A percentile compares a stretch with the other conserved stretches of the same genome.
phyloP scores from a whole-genome alignment of 1,140 invertebrate genomes.

The Halesus radiatus region DNA sequence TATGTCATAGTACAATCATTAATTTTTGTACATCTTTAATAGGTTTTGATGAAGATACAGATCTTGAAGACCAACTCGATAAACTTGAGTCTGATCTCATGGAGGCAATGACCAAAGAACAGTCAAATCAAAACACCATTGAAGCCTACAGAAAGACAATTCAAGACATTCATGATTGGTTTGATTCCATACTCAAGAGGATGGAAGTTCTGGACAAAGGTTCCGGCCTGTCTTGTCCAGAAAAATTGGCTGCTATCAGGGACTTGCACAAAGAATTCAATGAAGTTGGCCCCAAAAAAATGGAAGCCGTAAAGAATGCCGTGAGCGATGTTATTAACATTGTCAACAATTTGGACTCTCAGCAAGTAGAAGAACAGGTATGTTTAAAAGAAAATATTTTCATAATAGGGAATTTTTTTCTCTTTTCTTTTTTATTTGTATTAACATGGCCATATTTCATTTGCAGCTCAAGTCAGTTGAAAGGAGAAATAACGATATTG shows the following conservation, averaged over 20 bases:
- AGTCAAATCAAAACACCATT: conserved; percentile 81
- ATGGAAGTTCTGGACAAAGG: conserved; percentile 87
- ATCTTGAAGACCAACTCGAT: conserved; percentile 81
- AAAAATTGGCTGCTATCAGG: conserved; percentile 81
- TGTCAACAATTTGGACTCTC: conserved; percentile 88
- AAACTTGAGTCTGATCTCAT: conserved; percentile 78
- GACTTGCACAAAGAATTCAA: conserved; percentile 81
- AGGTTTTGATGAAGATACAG: conserved; percentile 75
- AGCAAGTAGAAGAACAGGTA: conserved; percentile 90
- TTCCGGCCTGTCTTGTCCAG: conserved; percentile 83
- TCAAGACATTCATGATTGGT: conserved; percentile 83
- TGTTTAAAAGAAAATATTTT: conserved; percentile 18
- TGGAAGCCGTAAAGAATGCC: conserved; percentile 78
- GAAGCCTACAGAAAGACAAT: conserved; percentile 83
- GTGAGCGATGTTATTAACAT: conserved; percentile 81
- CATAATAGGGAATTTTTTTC: background rate
- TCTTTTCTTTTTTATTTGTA: background rate
- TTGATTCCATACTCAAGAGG: conserved; percentile 83
- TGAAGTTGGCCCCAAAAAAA: conserved; percentile 75
- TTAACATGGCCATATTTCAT: conserved; percentile 13
- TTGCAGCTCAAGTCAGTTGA: conserved; percentile 84
- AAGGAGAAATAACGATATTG: conserved; percentile 84
- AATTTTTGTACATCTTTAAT: conserved; percentile 11
- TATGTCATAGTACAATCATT: background rate
- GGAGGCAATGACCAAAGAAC: conserved; percentile 82